A percentile compares a stretch with the other conserved stretches of the same genome.
phyloP scores from a whole-genome alignment of 1,140 invertebrate genomes.

The Phenacoccus solenopsis region DNA sequence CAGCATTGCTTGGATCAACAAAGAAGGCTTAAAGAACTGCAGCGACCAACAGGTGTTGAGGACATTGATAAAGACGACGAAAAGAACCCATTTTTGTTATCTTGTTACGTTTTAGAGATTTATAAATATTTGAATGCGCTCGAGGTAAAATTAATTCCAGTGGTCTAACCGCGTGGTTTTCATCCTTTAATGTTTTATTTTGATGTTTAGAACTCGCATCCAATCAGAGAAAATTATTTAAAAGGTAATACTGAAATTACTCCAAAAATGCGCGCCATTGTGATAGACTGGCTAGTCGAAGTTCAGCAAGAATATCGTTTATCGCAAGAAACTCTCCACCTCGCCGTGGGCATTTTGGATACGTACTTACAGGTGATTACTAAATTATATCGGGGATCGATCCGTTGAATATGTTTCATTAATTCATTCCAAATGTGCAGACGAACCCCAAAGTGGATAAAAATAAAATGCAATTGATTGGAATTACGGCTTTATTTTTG shows the following conservation, averaged over 20 bases:
- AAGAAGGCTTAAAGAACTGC: background rate
- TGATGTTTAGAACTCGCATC: conserved; percentile 38
- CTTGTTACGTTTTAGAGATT: conserved; percentile 74
- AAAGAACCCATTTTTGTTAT: conserved; percentile 62
- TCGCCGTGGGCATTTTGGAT: conserved; percentile 80
- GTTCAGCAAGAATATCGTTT: conserved; percentile 80
- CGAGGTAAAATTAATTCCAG: conserved; percentile 39
- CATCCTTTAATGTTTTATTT: background rate
- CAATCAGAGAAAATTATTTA: conserved; percentile 48
- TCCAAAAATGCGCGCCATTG: conserved; percentile 70
- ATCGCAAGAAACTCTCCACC: conserved; percentile 79
- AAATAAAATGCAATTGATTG: conserved; percentile 74
- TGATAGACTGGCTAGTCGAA: conserved; percentile 90
- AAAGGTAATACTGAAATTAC: conserved; percentile 48
- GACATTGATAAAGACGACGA: conserved; percentile 64
- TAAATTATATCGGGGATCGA: conserved; percentile 8
- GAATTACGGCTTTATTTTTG: conserved; percentile 79
- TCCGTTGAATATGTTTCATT: background rate
- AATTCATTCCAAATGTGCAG: background rate
- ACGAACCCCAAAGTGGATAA: conserved; percentile 43
- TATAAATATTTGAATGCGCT: conserved; percentile 60
- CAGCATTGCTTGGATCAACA: too few species aligned
- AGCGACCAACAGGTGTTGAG: conserved; percentile 30
- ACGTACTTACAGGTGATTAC: conserved; percentile 68
- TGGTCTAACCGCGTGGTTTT: too few species aligned